Base-by-base conservation (phyloP, 2,797 vertebrate species). In the Erethizon dorsatum region DNA sequence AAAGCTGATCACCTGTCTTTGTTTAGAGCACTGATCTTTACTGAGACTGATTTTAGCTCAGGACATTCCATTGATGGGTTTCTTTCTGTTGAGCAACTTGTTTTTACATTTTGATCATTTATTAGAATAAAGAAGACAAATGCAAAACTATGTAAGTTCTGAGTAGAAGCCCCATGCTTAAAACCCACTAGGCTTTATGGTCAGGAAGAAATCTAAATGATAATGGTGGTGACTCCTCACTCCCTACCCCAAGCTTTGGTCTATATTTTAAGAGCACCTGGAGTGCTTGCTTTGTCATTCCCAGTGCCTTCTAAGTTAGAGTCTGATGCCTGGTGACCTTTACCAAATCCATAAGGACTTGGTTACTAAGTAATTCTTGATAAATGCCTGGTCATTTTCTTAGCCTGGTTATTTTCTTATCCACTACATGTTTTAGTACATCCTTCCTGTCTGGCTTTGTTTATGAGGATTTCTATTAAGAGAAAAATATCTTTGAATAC, bases 61-160 rank as follows among this genome's bases (percentile, higher is more conserved):
- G 26, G 78, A 83, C 69, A 57, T 22, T 78, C 41, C 45, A 11
- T n/a, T 59, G 26, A 26, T 26, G 6, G 14, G 8, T 11, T 96
- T 80, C 28, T 88, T 91, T 94, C 50, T 93, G 17, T 71, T 65
- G 33, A n/a, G 54, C 61, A 31, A 87, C 80, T 82, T 91, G 65
- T 80, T 97, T 94, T 67, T 18, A 50, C 84, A 31, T 94, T 13
- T 89, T 65, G 63, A 75, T 82, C 7, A 26, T n/a, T 56, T 84
- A 71, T 83, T 65, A 33, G 31, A 33, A 57, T 59, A 69, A 59
- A 37, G 79, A 92, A 65, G 73, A 63, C 59, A 50, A 41, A 80
- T 28, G 56, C 31, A 75, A 77, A 67, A 61, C 31, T 75, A 11
- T 37, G 8, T 28, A 11, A 80, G 15, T 75, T 85, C 65, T 89